Base-by-base conservation (phyloP, 1,140 invertebrate genomes). In the Monomorium pharaonis region DNA sequence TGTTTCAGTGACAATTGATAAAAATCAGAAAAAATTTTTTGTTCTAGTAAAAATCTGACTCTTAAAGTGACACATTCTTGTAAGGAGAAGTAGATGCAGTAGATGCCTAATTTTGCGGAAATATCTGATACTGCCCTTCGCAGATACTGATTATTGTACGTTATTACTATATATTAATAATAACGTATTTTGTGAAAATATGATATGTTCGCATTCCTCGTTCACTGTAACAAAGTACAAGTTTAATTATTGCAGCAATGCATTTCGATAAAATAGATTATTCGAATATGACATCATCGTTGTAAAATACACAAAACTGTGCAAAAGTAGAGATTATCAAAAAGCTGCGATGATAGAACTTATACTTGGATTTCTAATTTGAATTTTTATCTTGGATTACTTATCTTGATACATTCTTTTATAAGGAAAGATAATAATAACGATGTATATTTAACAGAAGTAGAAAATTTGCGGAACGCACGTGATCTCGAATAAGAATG, bases 401-500 rank as follows among this genome's bases (percentile, higher is more conserved):
- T 81, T 65, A 24, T 51, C 14, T 27, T 10, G n/a, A 56, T 72
- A 58, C 6, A 30, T 27, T 30, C n/a, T 56, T 51, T 37, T 24
- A 12, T 63, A 30, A n/a, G 12, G 10, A 70, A 42, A 54, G 37
- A 10, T 51, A 33, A 10, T 51, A 33, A 81, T 70, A 81, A 81
- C 33, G 47, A 80, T n/a, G 37, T 54, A 58, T 84, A 63, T 37
- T 65, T 76, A 89, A 90, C 75, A 74, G 37, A 90, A 89, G 12
- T 89, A 63, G 56, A 89, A 89, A 76, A 56, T 56, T 83, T 77
- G 85, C 67, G 72, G 72, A 74, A 85, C 62, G 84, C 78, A 54
- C 54, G 27, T 86, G 49, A 49, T 56, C 51, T 87, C 54, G 74
- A 85, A 54, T 60, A 51, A 87, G 42, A 75, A 81, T 44, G 74